Conservation (phyloP, 2,113 vertebrate species). For the Ginglymostoma cirratum region DNA sequence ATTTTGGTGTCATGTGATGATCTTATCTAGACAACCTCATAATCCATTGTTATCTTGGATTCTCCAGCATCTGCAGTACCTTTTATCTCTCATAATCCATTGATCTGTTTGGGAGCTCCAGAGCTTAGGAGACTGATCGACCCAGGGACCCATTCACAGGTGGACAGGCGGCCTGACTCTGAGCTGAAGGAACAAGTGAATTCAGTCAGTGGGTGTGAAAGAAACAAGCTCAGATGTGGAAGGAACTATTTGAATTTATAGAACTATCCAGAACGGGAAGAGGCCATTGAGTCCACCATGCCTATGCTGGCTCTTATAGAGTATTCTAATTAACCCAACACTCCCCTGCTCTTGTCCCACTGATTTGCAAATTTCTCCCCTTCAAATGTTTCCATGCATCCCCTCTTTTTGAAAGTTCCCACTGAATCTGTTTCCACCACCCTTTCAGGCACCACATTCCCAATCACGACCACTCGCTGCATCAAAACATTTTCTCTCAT, state of each 20-base stretch:
- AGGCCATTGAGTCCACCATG: background rate
- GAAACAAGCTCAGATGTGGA: background rate
- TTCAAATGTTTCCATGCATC: background rate
- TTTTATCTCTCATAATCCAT: too few species aligned
- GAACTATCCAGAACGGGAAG: background rate
- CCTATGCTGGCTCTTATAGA: background rate
- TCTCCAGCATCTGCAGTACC: too few species aligned
- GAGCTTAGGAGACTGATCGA: background rate
- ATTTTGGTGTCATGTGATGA: too few species aligned
- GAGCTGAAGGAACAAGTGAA: background rate
- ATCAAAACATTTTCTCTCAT: background rate
- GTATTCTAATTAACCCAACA: background rate
- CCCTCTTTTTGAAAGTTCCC: background rate
- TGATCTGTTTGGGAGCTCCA: background rate
- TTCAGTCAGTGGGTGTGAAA: background rate
- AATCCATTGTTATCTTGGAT: too few species aligned
- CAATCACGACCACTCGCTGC: background rate
- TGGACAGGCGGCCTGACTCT: background rate
- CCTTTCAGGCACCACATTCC: background rate
- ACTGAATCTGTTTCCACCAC: background rate
- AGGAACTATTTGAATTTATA: background rate
- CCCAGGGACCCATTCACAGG: background rate
- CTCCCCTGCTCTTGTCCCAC: background rate
- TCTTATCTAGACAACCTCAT: too few species aligned
- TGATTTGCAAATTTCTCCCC: background rate